Evolutionary conservation across 2,113 vertebrate genomes (phyloP).

Genomic region (Siphamia tubifer): DNA sequence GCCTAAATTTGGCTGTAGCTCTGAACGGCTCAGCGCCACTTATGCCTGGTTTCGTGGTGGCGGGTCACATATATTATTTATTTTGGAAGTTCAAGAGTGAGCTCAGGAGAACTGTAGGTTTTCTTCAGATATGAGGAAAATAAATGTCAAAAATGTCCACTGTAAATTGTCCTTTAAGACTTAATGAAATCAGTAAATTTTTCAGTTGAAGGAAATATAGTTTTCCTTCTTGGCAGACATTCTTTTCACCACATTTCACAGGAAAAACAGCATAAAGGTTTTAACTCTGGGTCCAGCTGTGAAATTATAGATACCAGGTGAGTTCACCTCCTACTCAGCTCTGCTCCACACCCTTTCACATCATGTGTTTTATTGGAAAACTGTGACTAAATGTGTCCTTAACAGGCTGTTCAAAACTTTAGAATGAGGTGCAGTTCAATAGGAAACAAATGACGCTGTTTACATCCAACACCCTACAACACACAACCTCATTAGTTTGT

Average conservation of each 20-base stretch:
- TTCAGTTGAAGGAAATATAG: not conserved
- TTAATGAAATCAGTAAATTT: slow-evolving; percentile 11
- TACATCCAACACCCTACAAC: too few relatives aligned
- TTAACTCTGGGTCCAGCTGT: not conserved
- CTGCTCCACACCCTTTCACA: too few relatives aligned
- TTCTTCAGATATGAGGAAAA: slow-evolving; percentile 4
- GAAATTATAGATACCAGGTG: not conserved
- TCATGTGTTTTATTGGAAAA: too few relatives aligned
- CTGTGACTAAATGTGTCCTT: too few relatives aligned
- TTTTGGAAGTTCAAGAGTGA: slow-evolving; percentile 21
- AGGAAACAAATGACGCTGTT: too few relatives aligned
- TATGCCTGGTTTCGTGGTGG: too few relatives aligned
- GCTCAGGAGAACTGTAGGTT: slow-evolving; percentile 8
- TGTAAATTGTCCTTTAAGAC: slow-evolving; percentile 38
- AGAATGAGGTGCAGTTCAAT: too few relatives aligned
- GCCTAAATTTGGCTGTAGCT: too few relatives aligned
- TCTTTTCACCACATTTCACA: not conserved
- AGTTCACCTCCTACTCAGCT: not conserved
- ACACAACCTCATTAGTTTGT: too few relatives aligned
- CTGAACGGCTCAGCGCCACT: too few relatives aligned
- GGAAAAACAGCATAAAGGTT: slow-evolving; percentile 1
- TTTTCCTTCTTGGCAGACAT: not conserved
- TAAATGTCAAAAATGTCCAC: slow-evolving; percentile 12
- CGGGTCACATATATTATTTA: too few relatives aligned
- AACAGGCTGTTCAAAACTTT: too few relatives aligned